Percentiles rank a stretch among this genome's conserved stretches.
phyloP scores from a whole-genome alignment of 2,113 vertebrate species.

The Parus major region DNA sequence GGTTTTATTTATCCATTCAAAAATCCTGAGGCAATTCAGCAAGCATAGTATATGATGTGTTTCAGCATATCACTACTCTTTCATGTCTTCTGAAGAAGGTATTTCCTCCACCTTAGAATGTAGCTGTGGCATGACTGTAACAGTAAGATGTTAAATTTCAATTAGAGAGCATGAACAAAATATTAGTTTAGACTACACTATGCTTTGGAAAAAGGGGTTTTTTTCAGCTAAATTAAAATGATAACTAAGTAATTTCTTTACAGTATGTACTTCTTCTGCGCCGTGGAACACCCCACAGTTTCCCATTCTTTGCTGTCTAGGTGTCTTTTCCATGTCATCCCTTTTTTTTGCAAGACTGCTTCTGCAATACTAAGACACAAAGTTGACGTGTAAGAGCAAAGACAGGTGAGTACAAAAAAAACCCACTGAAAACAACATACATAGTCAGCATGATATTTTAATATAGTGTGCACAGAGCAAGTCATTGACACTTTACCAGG shows the following conservation, averaged over 20 bases:
- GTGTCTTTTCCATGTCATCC: conserved; percentile 88
- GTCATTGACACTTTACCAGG: background rate
- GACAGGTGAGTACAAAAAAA: background rate
- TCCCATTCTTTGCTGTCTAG: conserved; percentile 73
- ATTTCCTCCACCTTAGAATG: background rate
- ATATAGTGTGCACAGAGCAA: background rate
- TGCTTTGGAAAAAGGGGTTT: background rate
- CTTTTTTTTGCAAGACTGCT: conserved; percentile 89
- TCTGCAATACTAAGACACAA: conserved; percentile 82
- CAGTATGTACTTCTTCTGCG: conserved; percentile 62
- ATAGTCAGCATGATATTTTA: background rate
- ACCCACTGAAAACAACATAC: background rate
- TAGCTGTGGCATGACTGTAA: background rate
- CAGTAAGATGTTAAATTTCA: background rate
- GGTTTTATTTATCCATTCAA: background rate
- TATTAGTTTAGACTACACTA: background rate
- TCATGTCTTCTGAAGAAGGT: background rate
- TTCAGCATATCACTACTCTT: background rate
- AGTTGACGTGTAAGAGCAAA: background rate
- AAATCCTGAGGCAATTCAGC: background rate
- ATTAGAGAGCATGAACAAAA: background rate
- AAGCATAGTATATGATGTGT: background rate
- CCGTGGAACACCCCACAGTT: conserved; percentile 58
- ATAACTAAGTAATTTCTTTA: background rate
- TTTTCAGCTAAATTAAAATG: background rate